A percentile compares a stretch with the other conserved stretches of the same genome.
Conservation (phyloP, 1,140 invertebrate genomes). For the Ephestia elutella region DNA sequence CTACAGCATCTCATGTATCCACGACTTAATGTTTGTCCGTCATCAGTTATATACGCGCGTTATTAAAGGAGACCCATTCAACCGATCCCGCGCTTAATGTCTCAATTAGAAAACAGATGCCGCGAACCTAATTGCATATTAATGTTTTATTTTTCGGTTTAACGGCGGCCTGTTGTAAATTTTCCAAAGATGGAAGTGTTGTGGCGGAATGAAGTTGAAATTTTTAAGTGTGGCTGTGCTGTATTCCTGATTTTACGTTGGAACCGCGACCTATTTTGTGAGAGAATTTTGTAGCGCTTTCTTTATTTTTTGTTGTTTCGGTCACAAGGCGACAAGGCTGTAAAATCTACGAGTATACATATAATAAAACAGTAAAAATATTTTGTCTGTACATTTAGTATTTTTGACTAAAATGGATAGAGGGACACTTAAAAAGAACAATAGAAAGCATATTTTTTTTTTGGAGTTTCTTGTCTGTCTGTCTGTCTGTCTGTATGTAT, state of each 20-base stretch:
- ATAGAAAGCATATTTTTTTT: too few species aligned
- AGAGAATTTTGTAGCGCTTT: too few species aligned
- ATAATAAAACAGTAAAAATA: too few species aligned
- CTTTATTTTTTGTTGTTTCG: too few species aligned
- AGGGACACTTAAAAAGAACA: too few species aligned
- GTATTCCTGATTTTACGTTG: neutral
- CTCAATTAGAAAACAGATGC: slow-evolving; percentile 67
- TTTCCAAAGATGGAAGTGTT: neutral
- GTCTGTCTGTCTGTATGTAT: too few species aligned
- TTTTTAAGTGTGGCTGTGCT: neutral
- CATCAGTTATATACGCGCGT: slow-evolving; percentile 59
- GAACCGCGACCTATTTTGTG: too few species aligned
- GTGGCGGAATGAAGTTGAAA: neutral
- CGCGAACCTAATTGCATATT: slow-evolving; percentile 38
- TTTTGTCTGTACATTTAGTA: too few species aligned
- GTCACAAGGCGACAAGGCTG: too few species aligned
- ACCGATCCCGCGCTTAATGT: slow-evolving; percentile 56
- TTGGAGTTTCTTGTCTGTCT: too few species aligned
- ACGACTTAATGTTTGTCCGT: slow-evolving; percentile 14
- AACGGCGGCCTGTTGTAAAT: slow-evolving; percentile 14
- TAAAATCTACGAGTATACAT: too few species aligned
- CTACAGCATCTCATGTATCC: neutral
- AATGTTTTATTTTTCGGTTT: slow-evolving; percentile 43
- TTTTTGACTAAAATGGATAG: too few species aligned
- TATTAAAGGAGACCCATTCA: slow-evolving; percentile 55